Conservation (phyloP, 2,797 vertebrate species). For the Acrossocheilus wenchowensis region DNA sequence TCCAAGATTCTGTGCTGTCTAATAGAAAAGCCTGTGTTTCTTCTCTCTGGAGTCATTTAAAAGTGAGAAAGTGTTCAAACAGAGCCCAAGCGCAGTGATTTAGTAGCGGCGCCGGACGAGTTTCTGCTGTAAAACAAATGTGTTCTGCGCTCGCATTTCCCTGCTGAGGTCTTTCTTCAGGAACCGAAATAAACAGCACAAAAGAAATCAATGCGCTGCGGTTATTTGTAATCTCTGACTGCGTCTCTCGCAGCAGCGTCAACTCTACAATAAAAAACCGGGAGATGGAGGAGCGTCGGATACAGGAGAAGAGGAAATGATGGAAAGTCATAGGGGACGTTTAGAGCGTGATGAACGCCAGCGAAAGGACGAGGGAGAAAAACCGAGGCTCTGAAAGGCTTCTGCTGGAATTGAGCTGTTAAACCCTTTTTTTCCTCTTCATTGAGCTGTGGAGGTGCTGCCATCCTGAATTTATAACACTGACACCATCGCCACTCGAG, state of each 20-base stretch:
- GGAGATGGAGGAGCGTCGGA: background rate
- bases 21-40: slow-evolving; percentile 3
- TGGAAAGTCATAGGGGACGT: slow-evolving; percentile 21
- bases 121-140: slow-evolving; percentile 34
- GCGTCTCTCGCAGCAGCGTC: background rate
- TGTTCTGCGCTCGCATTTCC: slow-evolving; percentile 24
- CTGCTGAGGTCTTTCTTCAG: slow-evolving; percentile 38
- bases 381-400: slow-evolving; percentile 49
- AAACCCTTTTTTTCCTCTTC: slow-evolving; percentile 74
- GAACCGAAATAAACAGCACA: slow-evolving; percentile 45
- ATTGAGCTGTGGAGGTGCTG: slow-evolving; percentile 72
- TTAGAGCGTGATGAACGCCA: background rate
- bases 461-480: slow-evolving; percentile 76
- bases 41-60: slow-evolving; percentile 17
- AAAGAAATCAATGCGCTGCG: slow-evolving; percentile 60
- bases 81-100: slow-evolving; percentile 64
- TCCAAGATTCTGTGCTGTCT: slow-evolving; percentile 13
- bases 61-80: slow-evolving; percentile 55
- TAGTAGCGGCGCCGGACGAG: slow-evolving; percentile 49
- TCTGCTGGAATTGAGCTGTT: slow-evolving; percentile 60
- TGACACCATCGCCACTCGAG: slow-evolving; percentile 60
- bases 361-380: slow-evolving; percentile 1
- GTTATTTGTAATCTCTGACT: slow-evolving; percentile 59
- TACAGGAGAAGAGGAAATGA: background rate
- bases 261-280: background rate